Conservation (phyloP, 2,888 invertebrate genomes). For the Crepidodera aurea region DNA sequence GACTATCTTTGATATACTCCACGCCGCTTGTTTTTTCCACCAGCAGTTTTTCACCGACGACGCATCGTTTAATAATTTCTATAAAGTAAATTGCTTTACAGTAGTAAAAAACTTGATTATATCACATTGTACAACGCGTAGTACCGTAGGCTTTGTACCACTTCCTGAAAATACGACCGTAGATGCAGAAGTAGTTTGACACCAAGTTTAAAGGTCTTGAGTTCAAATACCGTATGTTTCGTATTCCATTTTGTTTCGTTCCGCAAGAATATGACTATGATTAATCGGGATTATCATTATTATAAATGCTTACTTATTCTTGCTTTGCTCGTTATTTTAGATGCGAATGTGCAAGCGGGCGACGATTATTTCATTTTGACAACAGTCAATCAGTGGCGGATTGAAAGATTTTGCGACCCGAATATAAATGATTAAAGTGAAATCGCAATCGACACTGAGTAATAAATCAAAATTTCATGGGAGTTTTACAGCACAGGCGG, state of each 20-base stretch:
- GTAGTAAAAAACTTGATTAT: conserved; percentile 31
- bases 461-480: no score
- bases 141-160: conserved; percentile 30
- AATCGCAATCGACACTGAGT: no score
- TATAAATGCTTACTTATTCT: conserved; percentile 48
- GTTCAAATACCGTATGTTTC: conserved; percentile 57
- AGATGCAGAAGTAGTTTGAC: conserved; percentile 52
- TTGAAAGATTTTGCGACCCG: no score
- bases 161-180: conserved; percentile 36
- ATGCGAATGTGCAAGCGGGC: conserved; percentile 1
- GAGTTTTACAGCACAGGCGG: no score
- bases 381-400: background rate
- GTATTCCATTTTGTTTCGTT: conserved; percentile 43
- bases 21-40: background rate
- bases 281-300: conserved; percentile 54
- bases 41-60: conserved; percentile 5
- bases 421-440: no score
- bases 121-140: conserved; percentile 26
- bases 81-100: conserved; percentile 25
- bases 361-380: conserved; percentile 2
- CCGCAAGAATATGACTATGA: conserved; percentile 51
- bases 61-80: conserved; percentile 30
- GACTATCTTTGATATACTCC: background rate
- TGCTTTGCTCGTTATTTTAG: conserved; percentile 26
- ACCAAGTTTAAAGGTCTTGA: conserved; percentile 55